Conservation (phyloP, 2,888 invertebrate genomes). For the Caenorhabditis plicata region DNA sequence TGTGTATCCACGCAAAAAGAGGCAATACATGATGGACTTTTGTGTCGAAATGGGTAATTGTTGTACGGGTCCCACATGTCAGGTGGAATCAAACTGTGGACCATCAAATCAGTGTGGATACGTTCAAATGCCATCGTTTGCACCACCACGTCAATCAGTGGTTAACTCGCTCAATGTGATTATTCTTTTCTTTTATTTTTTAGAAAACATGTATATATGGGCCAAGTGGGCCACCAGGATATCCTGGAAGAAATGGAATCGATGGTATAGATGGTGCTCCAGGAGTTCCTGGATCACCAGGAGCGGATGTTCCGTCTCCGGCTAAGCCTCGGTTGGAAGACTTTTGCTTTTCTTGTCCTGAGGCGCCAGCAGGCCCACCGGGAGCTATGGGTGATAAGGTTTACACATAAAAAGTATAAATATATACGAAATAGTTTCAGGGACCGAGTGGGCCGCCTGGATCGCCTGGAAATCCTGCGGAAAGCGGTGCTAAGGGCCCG, state of each 20-base stretch:
- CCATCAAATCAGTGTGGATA: slow-evolving; percentile 4
- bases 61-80: slow-evolving; percentile 11
- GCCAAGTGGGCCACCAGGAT: slow-evolving; percentile 31
- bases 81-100: slow-evolving; percentile 10
- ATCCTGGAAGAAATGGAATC: slow-evolving; percentile 27
- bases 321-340: slow-evolving; percentile 19
- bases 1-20: slow-evolving; percentile 3
- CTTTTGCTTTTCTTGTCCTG: slow-evolving; percentile 51
- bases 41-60: slow-evolving; percentile 17
- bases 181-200: not conserved
- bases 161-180: slow-evolving; percentile 2
- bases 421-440: slow-evolving; percentile 2
- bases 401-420: not conserved
- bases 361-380: slow-evolving; percentile 40
- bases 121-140: not conserved
- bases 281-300: slow-evolving; percentile 21
- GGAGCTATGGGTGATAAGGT: slow-evolving; percentile 37
- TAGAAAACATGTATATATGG: slow-evolving; percentile 28
- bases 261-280: slow-evolving; percentile 34
- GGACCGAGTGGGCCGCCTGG: slow-evolving; percentile 32
- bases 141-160: slow-evolving; percentile 3
- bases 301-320: slow-evolving; percentile 3
- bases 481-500: slow-evolving; percentile 15
- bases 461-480: slow-evolving; percentile 22
- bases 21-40: slow-evolving; percentile 23